These are phyloP conservation scores for Chloroceryle inda DNA, from an alignment of 2,797 vertebrate species.

Conservation along the genomic window DNA sequence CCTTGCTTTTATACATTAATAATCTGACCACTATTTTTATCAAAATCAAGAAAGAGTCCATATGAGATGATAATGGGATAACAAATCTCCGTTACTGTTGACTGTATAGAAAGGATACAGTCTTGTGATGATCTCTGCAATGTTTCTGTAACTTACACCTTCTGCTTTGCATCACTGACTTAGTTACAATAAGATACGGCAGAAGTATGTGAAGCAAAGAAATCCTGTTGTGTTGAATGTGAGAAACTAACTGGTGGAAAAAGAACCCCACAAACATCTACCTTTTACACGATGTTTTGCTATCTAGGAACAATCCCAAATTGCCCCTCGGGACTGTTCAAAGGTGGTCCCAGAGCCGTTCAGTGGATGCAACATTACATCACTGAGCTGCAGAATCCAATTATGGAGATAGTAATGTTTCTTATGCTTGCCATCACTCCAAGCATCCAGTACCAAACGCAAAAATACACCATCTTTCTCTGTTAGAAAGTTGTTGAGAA, in stretches of 20 bases:
- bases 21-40: neutral
- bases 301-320: neutral
- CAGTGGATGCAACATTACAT: neutral
- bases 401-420: neutral
- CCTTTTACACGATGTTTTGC: neutral
- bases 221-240: neutral
- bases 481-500: neutral
- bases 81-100: neutral
- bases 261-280: neutral
- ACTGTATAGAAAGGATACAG: neutral
- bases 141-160: neutral
- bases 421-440: neutral
- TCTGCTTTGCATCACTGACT: neutral
- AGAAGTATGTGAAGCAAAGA: neutral
- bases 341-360: neutral
- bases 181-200: neutral
- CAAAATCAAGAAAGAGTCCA: neutral
- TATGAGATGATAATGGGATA: neutral
- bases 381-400: neutral
- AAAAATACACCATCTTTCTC: neutral
- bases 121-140: neutral
- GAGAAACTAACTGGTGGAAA: neutral
- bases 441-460: neutral
- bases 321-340: neutral
- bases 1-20: neutral